Evolutionary conservation across 1,140 invertebrate genomes (phyloP), one percentile per base, ranked within the genome.

Genomic region (Anagrus nilaparvatae): DNA sequence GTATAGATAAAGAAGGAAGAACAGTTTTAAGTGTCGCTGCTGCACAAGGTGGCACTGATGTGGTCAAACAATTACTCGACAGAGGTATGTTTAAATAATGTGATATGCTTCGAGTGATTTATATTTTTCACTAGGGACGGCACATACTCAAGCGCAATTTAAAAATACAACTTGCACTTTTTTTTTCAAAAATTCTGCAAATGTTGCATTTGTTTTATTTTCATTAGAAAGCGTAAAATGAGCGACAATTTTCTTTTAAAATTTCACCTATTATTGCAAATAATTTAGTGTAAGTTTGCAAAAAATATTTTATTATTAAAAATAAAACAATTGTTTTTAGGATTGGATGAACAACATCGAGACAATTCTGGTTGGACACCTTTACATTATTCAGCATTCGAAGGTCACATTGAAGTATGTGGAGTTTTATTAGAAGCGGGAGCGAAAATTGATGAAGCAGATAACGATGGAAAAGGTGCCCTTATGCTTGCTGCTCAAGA

Each of bases 361-460:
- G 88, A 90, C 52, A 90, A 91, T 70, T 84, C 86, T 1, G 91
- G 92, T 0, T 94, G 89, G 90, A 93, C 90, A 4, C 90, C 91
- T 3, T 60, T 97, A 21, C 92, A 96, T 60, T 93, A 87, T 52
- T 82, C 90, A 7, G 87, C 91, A 16, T 93, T 93, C 55, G 91
- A 96, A 69, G 90, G 88, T 21, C 91, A 96, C 61, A 67, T 77
- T 40, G 86, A 90, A 53, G 91, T 94, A 17, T 86, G 86, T 51
- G 79, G 88, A 47, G 80, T 85, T 8, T 65, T 97, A 14, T 60
- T 95, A 0, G 89, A 94, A 55, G 87, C 87, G n/a, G 91, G 91
- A 1, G 90, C 91, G 0, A 81, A 88, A 58, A 79, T 92, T 3
- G 87, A 90, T 53, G 88, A 93, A 56, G 78, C 83, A 5, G 92